Evolutionary conservation across 2,797 vertebrate genomes (phyloP).

Genomic region (Siniperca scherzeri): DNA sequence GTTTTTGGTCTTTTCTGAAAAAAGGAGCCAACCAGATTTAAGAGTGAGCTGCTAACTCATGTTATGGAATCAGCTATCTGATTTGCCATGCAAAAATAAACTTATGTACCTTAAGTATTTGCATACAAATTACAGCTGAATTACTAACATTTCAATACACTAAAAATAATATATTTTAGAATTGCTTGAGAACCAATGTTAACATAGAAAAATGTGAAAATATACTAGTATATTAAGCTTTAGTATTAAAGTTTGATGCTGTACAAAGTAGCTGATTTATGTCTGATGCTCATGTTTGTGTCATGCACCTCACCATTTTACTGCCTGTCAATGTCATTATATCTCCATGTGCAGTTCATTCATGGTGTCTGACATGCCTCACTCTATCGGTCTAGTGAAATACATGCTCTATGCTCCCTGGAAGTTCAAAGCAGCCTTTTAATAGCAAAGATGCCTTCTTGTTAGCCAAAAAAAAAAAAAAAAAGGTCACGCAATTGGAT

Average conservation of each 20-base stretch:
- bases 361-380: conserved; percentile 62
- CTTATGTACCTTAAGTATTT: conserved; percentile 20
- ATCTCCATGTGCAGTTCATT: conserved; percentile 57
- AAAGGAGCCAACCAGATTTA: conserved; percentile 60
- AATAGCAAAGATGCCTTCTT: conserved; percentile 66
- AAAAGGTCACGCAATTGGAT: conserved; percentile 75
- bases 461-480: conserved; percentile 66
- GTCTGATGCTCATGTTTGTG: conserved; percentile 60
- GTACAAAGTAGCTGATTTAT: conserved; percentile 47
- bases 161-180: background rate
- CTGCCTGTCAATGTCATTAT: conserved; percentile 76
- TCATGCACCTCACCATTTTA: conserved; percentile 67
- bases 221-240: conserved; percentile 11
- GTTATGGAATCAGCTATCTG: conserved; percentile 68
- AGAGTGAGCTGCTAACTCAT: conserved; percentile 69
- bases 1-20: conserved; percentile 64
- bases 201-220: background rate
- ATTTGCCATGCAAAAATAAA: conserved; percentile 42
- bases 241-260: conserved; percentile 24
- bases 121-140: background rate
- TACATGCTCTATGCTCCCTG: conserved; percentile 46
- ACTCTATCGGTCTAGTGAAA: conserved; percentile 52
- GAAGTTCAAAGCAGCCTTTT: conserved; percentile 64
- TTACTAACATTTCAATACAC: background rate
- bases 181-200: background rate